A percentile compares a stretch with the other conserved stretches of the same genome.
These are phyloP conservation scores for Chascanopsetta lugubris DNA, from an alignment of 2,113 vertebrate species.

Conservation along the genomic window DNA sequence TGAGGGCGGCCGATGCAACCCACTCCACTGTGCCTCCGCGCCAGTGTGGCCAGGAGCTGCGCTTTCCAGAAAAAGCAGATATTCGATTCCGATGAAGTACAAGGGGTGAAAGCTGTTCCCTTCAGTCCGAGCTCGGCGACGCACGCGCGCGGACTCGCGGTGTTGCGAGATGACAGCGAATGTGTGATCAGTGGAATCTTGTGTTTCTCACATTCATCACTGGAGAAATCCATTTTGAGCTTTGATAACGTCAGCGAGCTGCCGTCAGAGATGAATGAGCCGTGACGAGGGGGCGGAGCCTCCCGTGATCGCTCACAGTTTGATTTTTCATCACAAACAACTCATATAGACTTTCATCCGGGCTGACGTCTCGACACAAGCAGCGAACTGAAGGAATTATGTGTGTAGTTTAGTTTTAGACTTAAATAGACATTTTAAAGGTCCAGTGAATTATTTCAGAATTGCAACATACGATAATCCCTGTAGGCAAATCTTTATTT, in stretches of 20 bases:
- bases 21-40: constrained; percentile 8
- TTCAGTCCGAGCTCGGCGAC: constrained; percentile 5
- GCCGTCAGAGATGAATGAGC: neutral
- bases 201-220: neutral
- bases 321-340: neutral
- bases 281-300: neutral
- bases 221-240: too few species aligned
- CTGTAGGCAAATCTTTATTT: too few species aligned
- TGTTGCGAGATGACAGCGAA: neutral
- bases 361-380: neutral
- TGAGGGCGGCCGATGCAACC: constrained; percentile 45
- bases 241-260: neutral
- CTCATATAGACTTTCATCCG: neutral
- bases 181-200: constrained; percentile 1
- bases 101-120: too few species aligned
- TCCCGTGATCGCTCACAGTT: neutral
- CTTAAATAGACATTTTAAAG: too few species aligned
- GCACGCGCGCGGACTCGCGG: neutral
- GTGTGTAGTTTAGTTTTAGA: neutral
- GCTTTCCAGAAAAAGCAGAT: too few species aligned
- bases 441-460: too few species aligned
- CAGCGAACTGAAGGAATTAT: neutral
- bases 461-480: too few species aligned
- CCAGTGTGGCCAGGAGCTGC: constrained; percentile 40
- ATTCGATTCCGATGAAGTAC: too few species aligned